Base-by-base conservation (phyloP, 2,888 invertebrate species). In the Plusia festucae region DNA sequence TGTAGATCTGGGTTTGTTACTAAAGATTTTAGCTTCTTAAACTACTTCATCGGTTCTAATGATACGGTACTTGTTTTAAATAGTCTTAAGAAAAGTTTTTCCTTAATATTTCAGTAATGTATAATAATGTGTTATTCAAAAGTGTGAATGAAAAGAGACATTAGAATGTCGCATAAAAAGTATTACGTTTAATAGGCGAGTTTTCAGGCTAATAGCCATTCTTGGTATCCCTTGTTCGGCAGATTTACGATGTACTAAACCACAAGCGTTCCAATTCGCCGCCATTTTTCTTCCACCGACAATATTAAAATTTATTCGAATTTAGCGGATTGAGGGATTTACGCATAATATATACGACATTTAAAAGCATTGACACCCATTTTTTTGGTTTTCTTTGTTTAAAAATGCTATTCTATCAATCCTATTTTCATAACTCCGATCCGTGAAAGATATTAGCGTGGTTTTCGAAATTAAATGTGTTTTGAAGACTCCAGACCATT, bases 191-290 rank as follows among this genome's bases (percentile, higher is more conserved):
- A 83, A 85, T 83, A 83, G 77, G 76, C 68, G 78, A 82, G 73
- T 82, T 84, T 85, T 83, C 68, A 80, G 79, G 71, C 85, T 87
- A 87, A 88, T 87, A 79, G 85, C 82, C 76, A 65, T 78, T 82
- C 81, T 79, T 80, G 68, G 83, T 83, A 85, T 79, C 85, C 85
- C 82, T 83, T 83, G 85, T 83, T 81, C 79, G 84, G 82, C 85
- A 87, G 85, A 90, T 91, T 91, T 91, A 91, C 86, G 90, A 88
- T 81, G 85, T 82, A 88, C 85, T 91, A 90, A 90, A 86, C 85
- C 87, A 73, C 82, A 86, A 87, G 78, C 83, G 78, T 85, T 82
- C 82, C 83, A 84, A 85, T 87, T 86, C 65, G 58, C 54, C 44
- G 44, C 49, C 49, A 49, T 68, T 68, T 65, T 77, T 60, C 51